Conservation (phyloP, 2,888 invertebrate genomes). For the Abrostola triplasia region DNA sequence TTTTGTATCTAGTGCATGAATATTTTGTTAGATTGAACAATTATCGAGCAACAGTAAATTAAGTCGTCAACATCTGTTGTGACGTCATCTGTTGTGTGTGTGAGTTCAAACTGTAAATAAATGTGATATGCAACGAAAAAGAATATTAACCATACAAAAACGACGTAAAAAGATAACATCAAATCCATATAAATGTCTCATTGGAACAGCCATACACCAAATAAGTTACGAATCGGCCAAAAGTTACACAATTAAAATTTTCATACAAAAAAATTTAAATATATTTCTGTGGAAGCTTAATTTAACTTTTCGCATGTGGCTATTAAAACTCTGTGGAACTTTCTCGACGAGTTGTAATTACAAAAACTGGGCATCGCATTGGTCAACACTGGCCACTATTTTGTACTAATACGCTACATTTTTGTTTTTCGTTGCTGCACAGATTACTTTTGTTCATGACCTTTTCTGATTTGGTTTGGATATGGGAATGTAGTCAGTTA, state of each 20-base stretch:
- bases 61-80: too few relatives aligned
- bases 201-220: conserved; percentile 15
- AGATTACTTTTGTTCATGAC: background rate
- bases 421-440: conserved; percentile 6
- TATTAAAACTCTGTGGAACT: conserved; percentile 58
- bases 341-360: conserved; percentile 52
- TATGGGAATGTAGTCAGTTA: too few relatives aligned
- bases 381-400: conserved; percentile 35
- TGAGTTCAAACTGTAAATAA: too few relatives aligned
- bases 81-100: too few relatives aligned
- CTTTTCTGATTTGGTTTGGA: background rate
- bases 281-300: conserved; percentile 52
- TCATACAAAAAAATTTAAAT: conserved; percentile 32
- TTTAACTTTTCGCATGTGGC: conserved; percentile 56
- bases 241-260: conserved; percentile 48
- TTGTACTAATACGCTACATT: conserved; percentile 21
- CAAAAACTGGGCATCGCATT: conserved; percentile 51
- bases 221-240: conserved; percentile 8
- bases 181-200: conserved; percentile 6
- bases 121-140: too few relatives aligned
- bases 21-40: too few relatives aligned
- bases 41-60: too few relatives aligned
- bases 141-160: background rate
- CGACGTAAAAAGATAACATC: conserved; percentile 6
- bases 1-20: too few relatives aligned